Base-by-base conservation (phyloP, 2,888 invertebrate species). In the Beris morrisii region DNA sequence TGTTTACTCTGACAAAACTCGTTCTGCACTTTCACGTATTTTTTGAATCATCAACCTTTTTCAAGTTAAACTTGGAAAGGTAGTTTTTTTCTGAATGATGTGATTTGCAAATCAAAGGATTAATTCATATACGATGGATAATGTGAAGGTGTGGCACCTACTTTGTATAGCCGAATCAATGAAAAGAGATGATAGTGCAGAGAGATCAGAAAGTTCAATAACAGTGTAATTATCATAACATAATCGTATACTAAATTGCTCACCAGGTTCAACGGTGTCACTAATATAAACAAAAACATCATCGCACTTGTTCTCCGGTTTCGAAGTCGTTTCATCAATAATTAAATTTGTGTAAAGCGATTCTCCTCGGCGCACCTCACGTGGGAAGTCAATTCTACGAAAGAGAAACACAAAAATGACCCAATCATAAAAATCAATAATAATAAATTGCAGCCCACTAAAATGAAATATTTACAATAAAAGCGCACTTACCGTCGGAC, bases 221-320 rank as follows among this genome's bases (percentile, higher is more conserved):
- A 38, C 38, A 38, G 9, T 46, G 44, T n/a, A 46, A 46, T 11
- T 11, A 46, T 4, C 22, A 22, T 22, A 46, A 46, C 22, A 22
- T 22, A 22, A 22, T 22, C 22, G 22, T 22, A 22, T 22, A 22
- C 15, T 53, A 22, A 53, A 30, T 13, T 28, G 13, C 58, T 64
- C 78, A 89, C 91, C 91, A 73, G 92, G 90, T 67, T 90, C 90
- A 32, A 91, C 89, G 1, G 92, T 92, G 76, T 93, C 93, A 31
- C 87, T 86, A 73, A 93, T 90, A 79, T 93, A 93, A 0, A 88
- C 86, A 74, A 89, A 90, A 12, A 90, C 87, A 72, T 90, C 86
- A 75, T 93, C 92, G 73, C 93, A 93, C 44, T 83, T 83, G 30
- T 80, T 79, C 2, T 85, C 84, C 44, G 84, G 83, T 22, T 85